Base-by-base conservation (phyloP, 2,888 invertebrate species). In the Melipona bicolor region DNA sequence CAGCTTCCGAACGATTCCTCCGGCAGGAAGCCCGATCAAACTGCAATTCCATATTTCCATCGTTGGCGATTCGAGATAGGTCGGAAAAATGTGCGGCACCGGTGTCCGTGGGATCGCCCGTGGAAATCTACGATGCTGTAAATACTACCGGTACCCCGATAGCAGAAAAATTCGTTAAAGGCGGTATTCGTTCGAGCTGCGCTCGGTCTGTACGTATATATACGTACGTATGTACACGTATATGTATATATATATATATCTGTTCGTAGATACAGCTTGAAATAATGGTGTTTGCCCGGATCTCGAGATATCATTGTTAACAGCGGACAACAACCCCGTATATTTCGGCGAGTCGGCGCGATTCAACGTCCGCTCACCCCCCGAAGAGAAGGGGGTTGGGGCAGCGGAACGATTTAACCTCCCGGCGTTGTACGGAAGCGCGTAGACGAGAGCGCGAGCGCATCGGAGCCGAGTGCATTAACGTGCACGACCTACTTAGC, bases 231-330 rank as follows among this genome's bases (percentile, higher is more conserved):
- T n/a, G n/a, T n/a, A n/a, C n/a, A n/a, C n/a, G n/a, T 36, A 0
- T 9, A 9, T 36, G 0, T 36, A 1, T 36, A 0, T 1, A 9
- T 43, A 0, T 75, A 71, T 69, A 77, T 88, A 85, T 87, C 88
- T 84, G 72, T 71, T 70, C 52, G 54, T 54, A 88, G 89, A 89
- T 89, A 89, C 83, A 88, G 86, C 80, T 73, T 87, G 86, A 90
- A 89, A 87, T 89, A 90, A 90, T 90, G 88, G 86, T 89, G 89
- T 89, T 89, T 89, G 86, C 85, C 79, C 81, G 90, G 87, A 85
- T 86, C 81, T 84, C 76, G 83, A 84, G 90, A 88, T 90, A 89
- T 88, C 88, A 83, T 88, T 86, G 87, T 88, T 90, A 89, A 90
- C 85, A 87, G 83, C 75, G 90, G 90, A 54, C 90, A 89, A 90